These are phyloP conservation scores for Yoshiicerus persimilis DNA, from an alignment of 1,140 invertebrate genomes.

Conservation along the genomic window DNA sequence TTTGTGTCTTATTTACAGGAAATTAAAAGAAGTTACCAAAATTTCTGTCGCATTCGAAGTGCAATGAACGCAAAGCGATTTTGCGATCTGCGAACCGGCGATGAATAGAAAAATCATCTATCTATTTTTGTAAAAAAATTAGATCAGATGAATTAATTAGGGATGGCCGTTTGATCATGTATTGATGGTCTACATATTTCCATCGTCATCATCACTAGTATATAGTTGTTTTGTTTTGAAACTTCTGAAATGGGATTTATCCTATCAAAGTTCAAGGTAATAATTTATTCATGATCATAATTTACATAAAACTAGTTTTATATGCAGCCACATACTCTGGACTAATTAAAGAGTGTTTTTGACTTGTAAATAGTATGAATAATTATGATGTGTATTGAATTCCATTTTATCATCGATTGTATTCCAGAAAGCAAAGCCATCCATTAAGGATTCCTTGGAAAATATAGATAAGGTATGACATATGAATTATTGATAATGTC, in stretches of 20 bases:
- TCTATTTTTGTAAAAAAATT: background rate
- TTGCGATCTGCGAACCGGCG: too few species aligned
- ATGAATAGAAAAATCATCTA: background rate
- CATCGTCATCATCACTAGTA: background rate
- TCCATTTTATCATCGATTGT: conserved; percentile 28
- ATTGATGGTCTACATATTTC: background rate
- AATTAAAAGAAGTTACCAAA: too few species aligned
- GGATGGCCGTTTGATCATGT: background rate
- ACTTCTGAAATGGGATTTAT: conserved; percentile 43
- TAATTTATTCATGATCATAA: background rate
- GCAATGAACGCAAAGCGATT: too few species aligned
- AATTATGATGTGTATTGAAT: background rate
- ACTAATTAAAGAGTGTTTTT: background rate
- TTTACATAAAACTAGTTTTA: background rate
- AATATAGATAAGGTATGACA: conserved; percentile 65
- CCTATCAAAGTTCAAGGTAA: conserved; percentile 50
- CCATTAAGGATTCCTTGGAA: conserved; percentile 70
- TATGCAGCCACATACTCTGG: background rate
- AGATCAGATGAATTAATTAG: too few species aligned
- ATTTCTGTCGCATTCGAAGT: too few species aligned
- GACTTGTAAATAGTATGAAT: background rate
- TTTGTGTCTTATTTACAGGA: too few species aligned
- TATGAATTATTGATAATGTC: conserved; percentile 30
- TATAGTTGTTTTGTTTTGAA: background rate
- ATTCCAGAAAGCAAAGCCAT: conserved; percentile 78